Evolutionary conservation across 2,113 vertebrate genomes (phyloP), one percentile per base, ranked within the genome.

Genomic region (Ictalurus punctatus): DNA sequence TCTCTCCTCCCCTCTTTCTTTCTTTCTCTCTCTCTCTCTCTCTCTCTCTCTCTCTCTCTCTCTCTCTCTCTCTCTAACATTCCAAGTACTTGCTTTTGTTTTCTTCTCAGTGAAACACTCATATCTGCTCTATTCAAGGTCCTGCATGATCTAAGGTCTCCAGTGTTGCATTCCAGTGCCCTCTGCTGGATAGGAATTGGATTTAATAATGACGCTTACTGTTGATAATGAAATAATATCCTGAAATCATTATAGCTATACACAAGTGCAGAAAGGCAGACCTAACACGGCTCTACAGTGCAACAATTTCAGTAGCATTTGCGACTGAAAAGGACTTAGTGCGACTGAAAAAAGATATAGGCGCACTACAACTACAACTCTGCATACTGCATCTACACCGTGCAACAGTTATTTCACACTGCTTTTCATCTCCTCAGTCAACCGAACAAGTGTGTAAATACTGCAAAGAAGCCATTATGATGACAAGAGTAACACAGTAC

Each of bases 111-210:
- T 86, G 40, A 16, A 63, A 79, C 27, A 19, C 54, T 78, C 34
- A 54, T 19, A 58, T 54, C 69, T n/a, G 54, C 56, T 58, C 54
- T 78, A 12, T 14, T 76, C 52, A 86, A 4, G 59, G 79, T 48
- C 61, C 44, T 54, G 17, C 63, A 13, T 30, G 59, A 67, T 7
- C 40, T 2, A 10, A 14, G 21, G 6, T 56, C 76, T 34, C 3
- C 37, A 78, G 19, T 84, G 56, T 40, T 65, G 44, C 40, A 63
- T 48, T 74, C 40, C 63, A 63, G 58, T 84, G 87, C 83, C 87
- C 87, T 85, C 87, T 89, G 21, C 87, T 89, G 87, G 82, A 79
- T 2, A 17, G 16, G 16, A 84, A 9, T 13, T 14, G n/a, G 21
- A 82, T 23, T 59, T 59, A 37, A 59, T 34, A 27, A 52, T 27